Evolutionary conservation across 2,888 invertebrate species (phyloP).

Genomic region (Prionchulus punctatus): DNA sequence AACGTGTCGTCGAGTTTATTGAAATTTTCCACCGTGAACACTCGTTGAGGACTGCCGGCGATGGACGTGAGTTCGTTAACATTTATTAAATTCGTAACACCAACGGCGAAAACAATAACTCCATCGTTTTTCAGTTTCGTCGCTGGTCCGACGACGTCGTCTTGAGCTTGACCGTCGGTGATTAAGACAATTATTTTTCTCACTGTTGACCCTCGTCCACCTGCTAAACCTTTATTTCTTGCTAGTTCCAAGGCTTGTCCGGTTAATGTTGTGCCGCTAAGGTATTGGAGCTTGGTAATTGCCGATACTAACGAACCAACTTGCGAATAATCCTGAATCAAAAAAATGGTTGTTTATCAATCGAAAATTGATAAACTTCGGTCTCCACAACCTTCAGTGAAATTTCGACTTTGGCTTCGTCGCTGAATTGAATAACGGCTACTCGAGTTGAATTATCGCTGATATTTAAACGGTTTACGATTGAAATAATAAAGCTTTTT

Average conservation of each 20-base stretch:
- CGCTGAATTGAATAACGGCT: slow-evolving; percentile 33
- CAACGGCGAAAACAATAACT: slow-evolving; percentile 33
- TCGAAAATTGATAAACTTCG: slow-evolving; percentile 27
- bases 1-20: slow-evolving; percentile 25
- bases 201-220: slow-evolving; percentile 24
- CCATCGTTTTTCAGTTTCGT: slow-evolving; percentile 22
- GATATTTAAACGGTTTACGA: slow-evolving; percentile 31
- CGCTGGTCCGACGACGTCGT: slow-evolving; percentile 17
- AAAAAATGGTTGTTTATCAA: slow-evolving; percentile 15
- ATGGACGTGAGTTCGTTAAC: slow-evolving; percentile 24
- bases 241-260: slow-evolving; percentile 24
- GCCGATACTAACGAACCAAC: slow-evolving; percentile 22
- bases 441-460: slow-evolving; percentile 28
- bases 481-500: slow-evolving; percentile 27
- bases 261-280: slow-evolving; percentile 27
- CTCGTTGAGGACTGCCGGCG: slow-evolving; percentile 23
- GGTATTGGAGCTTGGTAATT: slow-evolving; percentile 23
- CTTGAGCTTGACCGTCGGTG: slow-evolving; percentile 33
- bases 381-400: no score
- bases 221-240: slow-evolving; percentile 17
- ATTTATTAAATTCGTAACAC: slow-evolving; percentile 31
- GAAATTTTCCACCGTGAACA: slow-evolving; percentile 28
- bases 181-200: slow-evolving; percentile 33
- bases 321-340: not conserved
- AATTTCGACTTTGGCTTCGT: no score